A percentile compares a stretch with the other conserved stretches of the same genome.
Evolutionary conservation across 2,888 invertebrate genomes (phyloP).

Genomic region (Trichacis sp.): DNA sequence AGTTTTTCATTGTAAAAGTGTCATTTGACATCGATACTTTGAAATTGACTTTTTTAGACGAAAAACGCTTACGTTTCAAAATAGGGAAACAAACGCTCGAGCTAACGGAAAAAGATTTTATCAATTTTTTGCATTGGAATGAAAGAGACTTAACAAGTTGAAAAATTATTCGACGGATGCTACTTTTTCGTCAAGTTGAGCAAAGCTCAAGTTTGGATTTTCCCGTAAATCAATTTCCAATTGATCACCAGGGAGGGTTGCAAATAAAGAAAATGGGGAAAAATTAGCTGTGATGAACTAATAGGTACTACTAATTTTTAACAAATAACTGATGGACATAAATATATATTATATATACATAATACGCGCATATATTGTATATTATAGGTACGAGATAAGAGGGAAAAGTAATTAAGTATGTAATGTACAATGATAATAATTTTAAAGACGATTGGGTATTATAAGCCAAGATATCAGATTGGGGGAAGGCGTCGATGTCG

Average conservation of each 20-base stretch:
- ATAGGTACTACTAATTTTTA: constrained; percentile 65
- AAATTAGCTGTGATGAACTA: constrained; percentile 66
- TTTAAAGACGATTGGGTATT: constrained; percentile 43
- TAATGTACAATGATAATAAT: constrained; percentile 50
- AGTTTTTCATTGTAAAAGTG: not conserved
- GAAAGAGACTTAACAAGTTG: constrained; percentile 14
- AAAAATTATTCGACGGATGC: constrained; percentile 6
- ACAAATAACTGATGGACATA: constrained; percentile 46
- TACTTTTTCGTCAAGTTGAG: constrained; percentile 6
- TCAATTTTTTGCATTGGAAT: constrained; percentile 13
- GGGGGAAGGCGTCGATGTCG: constrained; percentile 16
- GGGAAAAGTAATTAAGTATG: constrained; percentile 40
- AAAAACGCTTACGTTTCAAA: not conserved
- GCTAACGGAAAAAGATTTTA: constrained; percentile 6
- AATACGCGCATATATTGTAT: constrained; percentile 43
- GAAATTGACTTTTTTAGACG: not conserved
- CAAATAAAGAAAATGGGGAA: constrained; percentile 36
- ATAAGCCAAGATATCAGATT: constrained; percentile 28
- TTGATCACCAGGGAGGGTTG: constrained; percentile 29
- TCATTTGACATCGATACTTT: not conserved
- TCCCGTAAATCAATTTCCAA: constrained; percentile 13
- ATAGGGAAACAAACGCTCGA: constrained; percentile 5
- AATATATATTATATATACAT: constrained; percentile 37
- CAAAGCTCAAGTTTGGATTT: constrained; percentile 26
- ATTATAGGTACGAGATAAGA: constrained; percentile 51